Conservation (phyloP, 2,797 vertebrate genomes). For the Anguilla marmorata region DNA sequence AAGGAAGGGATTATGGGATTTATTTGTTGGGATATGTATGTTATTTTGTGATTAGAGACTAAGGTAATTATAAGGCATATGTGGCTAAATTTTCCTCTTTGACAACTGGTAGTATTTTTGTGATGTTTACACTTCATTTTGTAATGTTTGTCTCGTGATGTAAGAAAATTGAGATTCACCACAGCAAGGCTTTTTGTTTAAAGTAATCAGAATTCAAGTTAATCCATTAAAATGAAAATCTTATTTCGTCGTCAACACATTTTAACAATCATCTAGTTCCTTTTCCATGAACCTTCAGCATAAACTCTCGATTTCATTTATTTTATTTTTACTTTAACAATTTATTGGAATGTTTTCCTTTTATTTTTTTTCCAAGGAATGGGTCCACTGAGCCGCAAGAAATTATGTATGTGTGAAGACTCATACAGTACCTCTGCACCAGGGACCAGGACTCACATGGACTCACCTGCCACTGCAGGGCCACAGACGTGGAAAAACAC, state of each 20-base stretch:
- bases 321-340: neutral
- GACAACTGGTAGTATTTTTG: neutral
- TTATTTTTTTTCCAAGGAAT: neutral
- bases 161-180: neutral
- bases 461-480: neutral
- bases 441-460: neutral
- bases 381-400: neutral
- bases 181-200: neutral
- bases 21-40: conserved; percentile 8
- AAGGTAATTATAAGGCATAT: conserved; percentile 12
- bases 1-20: neutral
- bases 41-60: conserved; percentile 19
- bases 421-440: neutral
- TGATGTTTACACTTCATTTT: neutral
- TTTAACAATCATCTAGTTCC: neutral
- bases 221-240: neutral
- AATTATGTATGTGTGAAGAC: neutral
- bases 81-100: neutral
- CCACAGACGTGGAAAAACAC: neutral
- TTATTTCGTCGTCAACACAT: neutral
- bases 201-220: neutral
- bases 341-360: neutral
- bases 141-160: neutral
- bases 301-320: neutral
- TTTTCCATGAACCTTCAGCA: neutral